Evolutionary conservation across 2,888 invertebrate genomes (phyloP).

Genomic region (Noctua janthina): DNA sequence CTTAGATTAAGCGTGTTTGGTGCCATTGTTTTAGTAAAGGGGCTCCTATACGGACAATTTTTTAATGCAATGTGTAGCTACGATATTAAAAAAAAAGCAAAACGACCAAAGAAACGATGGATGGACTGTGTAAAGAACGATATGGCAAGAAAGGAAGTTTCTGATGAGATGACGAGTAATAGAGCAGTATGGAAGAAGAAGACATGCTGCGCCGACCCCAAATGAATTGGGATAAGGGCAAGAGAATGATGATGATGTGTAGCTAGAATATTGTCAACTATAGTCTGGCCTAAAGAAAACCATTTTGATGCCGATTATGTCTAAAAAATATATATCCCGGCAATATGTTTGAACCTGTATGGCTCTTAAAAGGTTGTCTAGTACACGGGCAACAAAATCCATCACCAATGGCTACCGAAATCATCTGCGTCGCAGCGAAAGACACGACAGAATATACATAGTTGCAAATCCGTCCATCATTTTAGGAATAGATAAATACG

Average conservation of each 20-base stretch:
- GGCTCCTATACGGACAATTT: background rate
- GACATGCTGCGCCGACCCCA: too few species aligned
- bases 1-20: conserved; percentile 16
- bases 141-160: too few species aligned
- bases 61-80: background rate
- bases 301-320: background rate
- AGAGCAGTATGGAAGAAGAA: too few species aligned
- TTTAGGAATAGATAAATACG: background rate
- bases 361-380: background rate
- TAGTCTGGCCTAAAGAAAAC: background rate
- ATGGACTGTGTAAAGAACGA: too few species aligned
- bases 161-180: too few species aligned
- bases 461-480: too few species aligned
- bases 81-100: too few species aligned
- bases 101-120: too few species aligned
- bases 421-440: background rate
- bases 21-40: conserved; percentile 3
- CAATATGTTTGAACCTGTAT: background rate
- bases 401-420: background rate
- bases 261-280: background rate
- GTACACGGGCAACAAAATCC: background rate
- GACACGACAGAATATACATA: background rate
- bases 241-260: background rate
- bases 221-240: too few species aligned
- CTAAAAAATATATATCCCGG: background rate